Base-by-base conservation (phyloP, 2,113 vertebrate genomes). In the Fulmarus glacialis region DNA sequence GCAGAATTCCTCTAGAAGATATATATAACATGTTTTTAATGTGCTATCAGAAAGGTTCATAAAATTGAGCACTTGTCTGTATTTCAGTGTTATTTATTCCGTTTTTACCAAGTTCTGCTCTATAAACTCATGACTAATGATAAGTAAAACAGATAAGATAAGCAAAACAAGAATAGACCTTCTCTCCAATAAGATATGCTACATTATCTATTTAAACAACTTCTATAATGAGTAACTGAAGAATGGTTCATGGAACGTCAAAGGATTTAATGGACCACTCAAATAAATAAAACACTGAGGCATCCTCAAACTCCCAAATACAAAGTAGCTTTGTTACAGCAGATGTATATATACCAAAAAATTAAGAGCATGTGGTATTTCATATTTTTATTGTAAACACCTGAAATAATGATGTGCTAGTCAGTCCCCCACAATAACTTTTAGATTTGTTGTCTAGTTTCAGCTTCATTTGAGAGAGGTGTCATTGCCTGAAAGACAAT, bases 61-160 rank as follows among this genome's bases (percentile, higher is more conserved):
- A 89, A 83, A 95, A 95, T 90, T 47, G 34, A 87, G 47, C 22
- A 53, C 19, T 92, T 82, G 13, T 70, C 67, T 86, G 32, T 91
- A 73, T 14, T 50, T 87, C 27, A 45, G 9, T 89, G 27, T 96
- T 87, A 81, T 52, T 94, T 95, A 86, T 60, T 82, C 71, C 7
- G 2, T 18, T 96, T 96, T 91, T 87, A 66, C 38, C 53, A 71
- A 87, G 94, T 90, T 95, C 81, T 85, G 84, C 93, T 94, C 81
- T 94, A 82, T 95, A 94, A 92, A 96, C 29, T 91, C 78, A 87
- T 86, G 89, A 90, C 73, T 95, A 97, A 96, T 89, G 90, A 90
- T 82, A 96, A 96, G 87, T 73, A 94, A 97, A 97, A 90, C 24
- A 95, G 92, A 96, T 92, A 95, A 95, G 90, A 84, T 92, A 97